phyloP scores from a whole-genome alignment of 2,113 vertebrate species.

The Oncorhynchus masou region DNA sequence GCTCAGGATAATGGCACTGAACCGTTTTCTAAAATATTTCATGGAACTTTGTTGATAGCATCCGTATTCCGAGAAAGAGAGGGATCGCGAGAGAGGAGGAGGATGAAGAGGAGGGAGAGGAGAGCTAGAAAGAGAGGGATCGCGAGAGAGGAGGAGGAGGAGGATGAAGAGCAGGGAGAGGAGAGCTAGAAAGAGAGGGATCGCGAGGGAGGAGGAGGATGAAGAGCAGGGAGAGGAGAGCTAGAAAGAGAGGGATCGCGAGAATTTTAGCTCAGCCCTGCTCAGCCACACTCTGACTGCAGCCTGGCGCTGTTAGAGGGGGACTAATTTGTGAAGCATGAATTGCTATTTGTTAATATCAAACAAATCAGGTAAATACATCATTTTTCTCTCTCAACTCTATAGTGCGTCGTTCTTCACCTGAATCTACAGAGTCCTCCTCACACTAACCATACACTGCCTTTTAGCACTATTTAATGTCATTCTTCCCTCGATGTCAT shows the following conservation, averaged over 20 bases:
- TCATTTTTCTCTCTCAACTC: too few relatives aligned
- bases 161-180: too few relatives aligned
- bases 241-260: background rate
- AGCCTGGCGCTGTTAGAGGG: slow-evolving; percentile 29
- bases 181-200: background rate
- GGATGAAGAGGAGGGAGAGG: background rate
- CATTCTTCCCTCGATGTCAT: background rate
- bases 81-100: slow-evolving; percentile 4
- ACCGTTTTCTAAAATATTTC: too few relatives aligned
- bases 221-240: background rate
- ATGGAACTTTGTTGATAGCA: slow-evolving; percentile 36
- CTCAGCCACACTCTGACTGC: slow-evolving; percentile 33
- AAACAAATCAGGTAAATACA: too few relatives aligned
- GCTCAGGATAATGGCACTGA: too few relatives aligned
- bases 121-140: background rate
- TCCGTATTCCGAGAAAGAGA: slow-evolving; percentile 17
- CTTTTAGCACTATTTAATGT: background rate
- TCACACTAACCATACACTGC: background rate
- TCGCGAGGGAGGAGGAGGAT: background rate
- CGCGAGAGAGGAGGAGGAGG: background rate
- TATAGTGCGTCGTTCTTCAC: background rate
- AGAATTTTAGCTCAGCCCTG: slow-evolving; percentile 18
- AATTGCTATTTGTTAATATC: too few relatives aligned
- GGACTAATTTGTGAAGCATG: too few relatives aligned
- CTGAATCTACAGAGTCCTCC: background rate